Conservation (phyloP, 2,888 invertebrate genomes). For the Noctua comes region DNA sequence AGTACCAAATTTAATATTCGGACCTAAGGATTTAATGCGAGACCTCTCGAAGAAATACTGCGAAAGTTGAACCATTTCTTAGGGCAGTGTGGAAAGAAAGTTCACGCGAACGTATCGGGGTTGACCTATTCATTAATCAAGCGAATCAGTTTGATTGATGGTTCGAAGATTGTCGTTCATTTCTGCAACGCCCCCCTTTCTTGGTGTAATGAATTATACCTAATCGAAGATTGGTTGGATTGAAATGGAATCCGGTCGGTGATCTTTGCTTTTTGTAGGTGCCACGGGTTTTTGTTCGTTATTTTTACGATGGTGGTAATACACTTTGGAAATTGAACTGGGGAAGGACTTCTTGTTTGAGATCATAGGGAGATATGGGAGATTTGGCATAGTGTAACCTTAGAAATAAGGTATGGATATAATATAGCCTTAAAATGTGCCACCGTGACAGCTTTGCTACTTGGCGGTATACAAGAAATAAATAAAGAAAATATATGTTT, state of each 20-base stretch:
- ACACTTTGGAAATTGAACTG: conserved; percentile 1
- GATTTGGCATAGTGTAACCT: not conserved
- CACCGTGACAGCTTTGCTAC: not conserved
- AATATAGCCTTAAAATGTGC: not conserved
- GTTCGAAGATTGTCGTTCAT: conserved; percentile 62
- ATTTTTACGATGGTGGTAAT: not conserved
- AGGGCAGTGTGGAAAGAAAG: conserved; percentile 48
- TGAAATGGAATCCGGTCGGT: conserved; percentile 53
- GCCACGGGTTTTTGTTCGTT: conserved; percentile 13
- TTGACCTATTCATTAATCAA: conserved; percentile 66
- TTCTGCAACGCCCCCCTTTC: conserved; percentile 59
- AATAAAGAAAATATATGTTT: not conserved
- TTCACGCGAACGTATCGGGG: conserved; percentile 44
- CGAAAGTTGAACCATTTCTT: conserved; percentile 59
- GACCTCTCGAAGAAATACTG: conserved; percentile 62
- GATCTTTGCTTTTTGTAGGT: conserved; percentile 45
- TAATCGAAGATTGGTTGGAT: conserved; percentile 53
- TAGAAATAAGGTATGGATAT: not conserved
- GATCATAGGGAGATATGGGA: not conserved
- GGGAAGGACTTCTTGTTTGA: not conserved
- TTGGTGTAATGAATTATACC: conserved; percentile 61
- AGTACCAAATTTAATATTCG: conserved; percentile 64
- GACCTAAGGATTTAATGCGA: conserved; percentile 61
- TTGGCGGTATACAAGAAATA: not conserved
- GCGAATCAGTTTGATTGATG: conserved; percentile 66